Conservation (phyloP, 2,797 vertebrate species). For the Typhlichthys subterraneus region DNA sequence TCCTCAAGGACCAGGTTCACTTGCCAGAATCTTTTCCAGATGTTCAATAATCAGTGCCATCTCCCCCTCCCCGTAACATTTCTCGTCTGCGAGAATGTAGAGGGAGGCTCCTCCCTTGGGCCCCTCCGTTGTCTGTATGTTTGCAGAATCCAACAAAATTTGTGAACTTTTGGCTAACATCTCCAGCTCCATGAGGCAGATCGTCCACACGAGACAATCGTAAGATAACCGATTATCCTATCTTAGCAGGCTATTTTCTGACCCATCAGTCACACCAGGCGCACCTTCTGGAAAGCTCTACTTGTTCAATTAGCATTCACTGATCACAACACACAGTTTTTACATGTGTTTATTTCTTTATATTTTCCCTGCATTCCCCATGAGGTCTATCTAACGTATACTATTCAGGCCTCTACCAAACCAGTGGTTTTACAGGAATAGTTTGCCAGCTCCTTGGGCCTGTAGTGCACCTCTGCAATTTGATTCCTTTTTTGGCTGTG, state of each 20-base stretch:
- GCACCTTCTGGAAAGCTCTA: background rate
- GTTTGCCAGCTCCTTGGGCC: slow-evolving; percentile 71
- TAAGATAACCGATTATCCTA: too few relatives aligned
- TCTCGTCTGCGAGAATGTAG: slow-evolving; percentile 50
- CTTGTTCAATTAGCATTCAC: slow-evolving; percentile 5
- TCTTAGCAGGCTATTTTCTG: too few relatives aligned
- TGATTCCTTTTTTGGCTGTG: slow-evolving; percentile 83
- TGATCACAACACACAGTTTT: background rate
- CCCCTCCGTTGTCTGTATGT: slow-evolving; percentile 10
- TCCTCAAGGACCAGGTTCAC: slow-evolving; percentile 54
- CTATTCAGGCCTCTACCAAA: slow-evolving; percentile 52
- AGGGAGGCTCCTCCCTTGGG: background rate
- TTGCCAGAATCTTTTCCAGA: slow-evolving; percentile 76
- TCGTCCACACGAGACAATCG: background rate
- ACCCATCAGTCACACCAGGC: too few relatives aligned
- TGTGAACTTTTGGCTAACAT: slow-evolving; percentile 31
- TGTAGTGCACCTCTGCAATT: slow-evolving; percentile 51
- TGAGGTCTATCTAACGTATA: slow-evolving; percentile 25
- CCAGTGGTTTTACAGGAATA: slow-evolving; percentile 78
- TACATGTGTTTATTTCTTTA: slow-evolving; percentile 5
- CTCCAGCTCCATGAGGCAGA: slow-evolving; percentile 27
- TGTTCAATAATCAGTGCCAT: slow-evolving; percentile 69
- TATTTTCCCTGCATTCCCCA: slow-evolving; percentile 56
- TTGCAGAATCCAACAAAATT: slow-evolving; percentile 31
- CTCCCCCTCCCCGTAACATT: slow-evolving; percentile 11